Base-by-base conservation (phyloP, 2,888 invertebrate species). In the Phaonia tiefii region DNA sequence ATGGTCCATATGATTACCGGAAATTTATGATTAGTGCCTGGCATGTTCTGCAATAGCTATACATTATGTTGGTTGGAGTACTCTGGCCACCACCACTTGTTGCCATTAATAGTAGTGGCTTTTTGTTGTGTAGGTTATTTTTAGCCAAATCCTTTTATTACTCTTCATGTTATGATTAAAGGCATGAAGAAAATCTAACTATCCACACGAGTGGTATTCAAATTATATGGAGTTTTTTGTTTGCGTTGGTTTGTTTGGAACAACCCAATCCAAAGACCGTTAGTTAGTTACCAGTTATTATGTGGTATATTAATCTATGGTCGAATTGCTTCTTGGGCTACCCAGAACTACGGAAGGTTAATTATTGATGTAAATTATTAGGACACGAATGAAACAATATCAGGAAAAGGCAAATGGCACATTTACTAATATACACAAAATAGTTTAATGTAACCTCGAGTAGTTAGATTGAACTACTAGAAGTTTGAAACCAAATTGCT, bases 11-110 rank as follows among this genome's bases (percentile, higher is more conserved):
- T 81, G 78, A 81, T 81, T 81, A 78, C 81, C 81, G 81, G 81
- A 78, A 81, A 81, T 81, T 81, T 78, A 81, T 78, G 78, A 81
- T 81, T 75, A 81, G 74, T 75, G 60, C 81, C 67, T 72, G 69
- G 25, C 56, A 8, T 31, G 25, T 54, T 81, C 74, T 67, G 13
- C 42, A 10, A 63, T 63, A 20, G 11, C 22, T 22, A 22, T 63
- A 22, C 22, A 7, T 60, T 10, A 17, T 20, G 22, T 13, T 63
- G 22, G 60, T 26, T 11, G 25, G 56, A 54, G 54, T 65, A 70
- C 13, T n/a, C 31, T 46, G 42, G 11, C 11, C 26, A 13, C 37
- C 17, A 63, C 51, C 44, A 44, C 37, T 1, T 26, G 51, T 70
- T 65, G 44, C 31, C 66, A 20, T 42, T 13, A 72, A 44, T n/a